phyloP scores from a whole-genome alignment of 2,113 vertebrate genomes.

The Carassius carassius region DNA sequence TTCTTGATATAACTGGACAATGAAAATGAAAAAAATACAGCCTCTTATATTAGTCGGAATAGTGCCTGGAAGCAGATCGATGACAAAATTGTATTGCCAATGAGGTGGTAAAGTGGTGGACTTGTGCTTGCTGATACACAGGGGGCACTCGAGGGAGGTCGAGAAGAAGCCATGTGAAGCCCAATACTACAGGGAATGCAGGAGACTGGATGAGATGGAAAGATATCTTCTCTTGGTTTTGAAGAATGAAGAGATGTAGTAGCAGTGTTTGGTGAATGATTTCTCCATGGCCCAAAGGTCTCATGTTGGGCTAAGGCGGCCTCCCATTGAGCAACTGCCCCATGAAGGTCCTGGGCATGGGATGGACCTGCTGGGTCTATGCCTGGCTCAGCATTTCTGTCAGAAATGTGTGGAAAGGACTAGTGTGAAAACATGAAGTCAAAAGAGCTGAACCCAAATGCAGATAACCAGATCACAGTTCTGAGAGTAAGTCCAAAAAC shows the following conservation, averaged over 20 bases:
- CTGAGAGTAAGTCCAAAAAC: background rate
- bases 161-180: background rate
- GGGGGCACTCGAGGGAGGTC: background rate
- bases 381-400: no score
- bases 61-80: background rate
- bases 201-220: slow-evolving; percentile 11
- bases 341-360: background rate
- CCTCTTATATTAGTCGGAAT: background rate
- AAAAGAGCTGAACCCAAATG: no score
- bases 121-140: background rate
- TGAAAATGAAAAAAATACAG: background rate
- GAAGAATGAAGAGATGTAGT: background rate
- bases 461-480: no score
- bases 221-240: background rate
- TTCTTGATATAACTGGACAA: background rate
- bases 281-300: background rate
- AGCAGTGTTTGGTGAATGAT: background rate
- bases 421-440: no score
- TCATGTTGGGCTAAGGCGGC: background rate
- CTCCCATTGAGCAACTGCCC: background rate
- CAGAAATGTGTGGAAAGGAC: no score
- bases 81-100: background rate
- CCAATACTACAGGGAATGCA: slow-evolving; percentile 1
- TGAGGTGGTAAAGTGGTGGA: background rate
- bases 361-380: background rate